A percentile compares a stretch with the other conserved stretches of the same genome.
These are phyloP conservation scores for Eolophus roseicapilla DNA, from an alignment of 2,113 vertebrate genomes.

Conservation along the genomic window DNA sequence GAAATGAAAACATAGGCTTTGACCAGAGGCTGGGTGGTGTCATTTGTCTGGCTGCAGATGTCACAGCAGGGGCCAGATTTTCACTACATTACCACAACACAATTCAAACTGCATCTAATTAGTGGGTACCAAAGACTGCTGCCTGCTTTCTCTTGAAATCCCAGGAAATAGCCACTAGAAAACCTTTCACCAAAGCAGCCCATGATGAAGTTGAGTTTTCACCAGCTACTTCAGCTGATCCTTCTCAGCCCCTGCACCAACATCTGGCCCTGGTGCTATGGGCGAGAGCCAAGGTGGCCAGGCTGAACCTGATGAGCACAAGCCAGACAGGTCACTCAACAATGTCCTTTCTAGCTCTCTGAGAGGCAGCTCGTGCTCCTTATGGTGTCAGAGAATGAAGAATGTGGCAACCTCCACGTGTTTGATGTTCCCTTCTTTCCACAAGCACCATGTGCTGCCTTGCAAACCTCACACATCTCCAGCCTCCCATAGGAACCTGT, in stretches of 20 bases:
- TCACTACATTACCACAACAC: conserved; percentile 45
- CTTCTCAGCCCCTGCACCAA: background rate
- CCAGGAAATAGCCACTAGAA: background rate
- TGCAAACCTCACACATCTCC: background rate
- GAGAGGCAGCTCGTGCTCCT: background rate
- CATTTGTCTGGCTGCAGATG: conserved; percentile 33
- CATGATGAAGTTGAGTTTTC: background rate
- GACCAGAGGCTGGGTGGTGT: conserved; percentile 36
- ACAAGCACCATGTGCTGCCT: background rate
- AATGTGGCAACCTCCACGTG: background rate
- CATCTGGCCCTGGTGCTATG: no score
- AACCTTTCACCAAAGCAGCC: background rate
- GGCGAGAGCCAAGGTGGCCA: rapidly evolving
- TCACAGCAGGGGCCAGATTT: conserved; percentile 49
- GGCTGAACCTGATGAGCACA: background rate
- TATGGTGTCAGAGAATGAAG: background rate
- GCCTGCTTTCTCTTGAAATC: background rate
- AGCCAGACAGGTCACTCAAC: background rate
- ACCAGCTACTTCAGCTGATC: background rate
- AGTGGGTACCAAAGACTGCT: conserved; percentile 21
- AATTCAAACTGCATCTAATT: conserved; percentile 39
- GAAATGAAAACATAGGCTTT: conserved; percentile 43
- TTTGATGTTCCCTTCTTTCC: background rate
- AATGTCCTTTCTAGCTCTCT: background rate
- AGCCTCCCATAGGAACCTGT: background rate